These are phyloP conservation scores for Xestia rhomboidea DNA, from an alignment of 2,888 invertebrate species.

Conservation along the genomic window DNA sequence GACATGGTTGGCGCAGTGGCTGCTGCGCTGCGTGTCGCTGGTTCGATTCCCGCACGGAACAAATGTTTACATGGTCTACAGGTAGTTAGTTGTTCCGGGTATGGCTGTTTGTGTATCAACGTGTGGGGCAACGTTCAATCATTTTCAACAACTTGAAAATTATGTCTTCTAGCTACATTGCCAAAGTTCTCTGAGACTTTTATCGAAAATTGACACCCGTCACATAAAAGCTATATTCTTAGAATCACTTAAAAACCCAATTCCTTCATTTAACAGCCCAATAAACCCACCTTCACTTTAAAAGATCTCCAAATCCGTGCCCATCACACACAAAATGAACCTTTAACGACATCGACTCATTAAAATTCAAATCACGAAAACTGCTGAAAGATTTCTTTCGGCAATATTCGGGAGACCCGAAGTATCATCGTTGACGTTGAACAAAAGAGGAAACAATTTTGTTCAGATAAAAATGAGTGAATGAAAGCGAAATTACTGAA, in stretches of 20 bases:
- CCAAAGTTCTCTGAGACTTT: neutral
- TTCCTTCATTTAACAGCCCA: slow-evolving; percentile 52
- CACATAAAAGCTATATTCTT: slow-evolving; percentile 8
- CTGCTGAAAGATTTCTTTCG: slow-evolving; percentile 49
- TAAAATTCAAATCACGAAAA: slow-evolving; percentile 66
- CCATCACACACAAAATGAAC: slow-evolving; percentile 54
- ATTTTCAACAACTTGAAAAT: neutral
- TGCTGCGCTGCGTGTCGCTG: neutral
- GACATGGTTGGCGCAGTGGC: neutral
- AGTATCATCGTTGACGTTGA: slow-evolving; percentile 27
- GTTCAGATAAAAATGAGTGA: slow-evolving; percentile 52
- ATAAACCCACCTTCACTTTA: slow-evolving; percentile 51
- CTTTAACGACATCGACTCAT: slow-evolving; percentile 64
- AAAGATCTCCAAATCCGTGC: slow-evolving; percentile 52
- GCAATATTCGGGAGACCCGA: slow-evolving; percentile 46
- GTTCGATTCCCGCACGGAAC: neutral
- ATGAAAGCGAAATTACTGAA: slow-evolving; percentile 53
- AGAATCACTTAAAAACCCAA: slow-evolving; percentile 45
- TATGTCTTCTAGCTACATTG: no score
- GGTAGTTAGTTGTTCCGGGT: neutral
- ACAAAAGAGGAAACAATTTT: slow-evolving; percentile 62
- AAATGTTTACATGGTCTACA: neutral
- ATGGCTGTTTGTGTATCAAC: no score
- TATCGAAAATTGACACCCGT: slow-evolving; percentile 10
- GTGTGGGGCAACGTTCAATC: neutral